Evolutionary conservation across 2,888 invertebrate species (phyloP), one percentile per base, ranked within the genome.

Genomic region (Morpho deidamia): DNA sequence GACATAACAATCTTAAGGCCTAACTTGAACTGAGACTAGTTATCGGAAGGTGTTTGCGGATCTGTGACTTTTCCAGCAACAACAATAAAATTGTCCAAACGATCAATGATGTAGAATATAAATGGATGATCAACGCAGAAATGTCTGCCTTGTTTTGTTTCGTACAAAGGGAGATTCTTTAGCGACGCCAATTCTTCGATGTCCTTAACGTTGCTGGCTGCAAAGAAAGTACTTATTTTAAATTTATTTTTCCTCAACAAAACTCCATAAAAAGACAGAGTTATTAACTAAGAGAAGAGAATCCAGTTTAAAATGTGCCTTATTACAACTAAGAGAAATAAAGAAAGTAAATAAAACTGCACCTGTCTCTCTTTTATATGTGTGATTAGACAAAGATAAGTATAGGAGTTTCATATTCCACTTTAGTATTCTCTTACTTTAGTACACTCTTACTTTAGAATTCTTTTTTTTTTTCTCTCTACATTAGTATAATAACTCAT

Each of bases 71-170:
- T 92, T 40, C 92, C 93, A 2, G 92, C 91, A 23, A 92, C 91
- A 2, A 93, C 86, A 0, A 92, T 87, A 14, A 92, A 83, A 55
- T 92, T 88, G 60, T 91, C 91, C 45, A 90, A 72, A 34, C 84
- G 83, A 60, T 93, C 92, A 42, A 92, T 70, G 14, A 93, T 91
- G 70, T 91, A 93, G 77, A 92, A 93, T 53, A 92, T 75, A 76
- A 93, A 93, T 0, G 93, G 92, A 50, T 91, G 91, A 59, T 93
- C 91, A 0, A 92, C 89, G 49, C 79, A 83, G 68, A 93, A 86
- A 11, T 72, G 74, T 14, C 82, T 76, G 0, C 72, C 58, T 32
- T 69, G 64, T 48, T 77, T 78, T 1, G 56, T 56, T 41, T 76
- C 72, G 0, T 71, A 61, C 10, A 80, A 38, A 0, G 38, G 72